Evolutionary conservation across 1,140 invertebrate genomes (phyloP).

Genomic region (Nilaparvata lugens): DNA sequence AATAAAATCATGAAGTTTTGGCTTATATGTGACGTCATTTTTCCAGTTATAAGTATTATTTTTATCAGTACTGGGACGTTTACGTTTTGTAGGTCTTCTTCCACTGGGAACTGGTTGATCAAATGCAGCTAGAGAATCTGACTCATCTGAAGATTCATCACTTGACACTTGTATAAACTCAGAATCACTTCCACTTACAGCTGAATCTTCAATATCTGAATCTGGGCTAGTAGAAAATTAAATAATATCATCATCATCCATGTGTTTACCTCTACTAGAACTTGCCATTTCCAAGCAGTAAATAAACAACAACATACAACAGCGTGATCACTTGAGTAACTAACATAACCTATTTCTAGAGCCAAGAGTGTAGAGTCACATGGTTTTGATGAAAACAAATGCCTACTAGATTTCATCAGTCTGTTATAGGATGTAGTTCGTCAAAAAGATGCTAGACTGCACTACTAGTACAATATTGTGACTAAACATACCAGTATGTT

Average conservation of each 20-base stretch:
- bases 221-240: neutral
- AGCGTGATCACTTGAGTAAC: too few relatives aligned
- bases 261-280: too few relatives aligned
- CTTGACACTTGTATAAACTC: neutral
- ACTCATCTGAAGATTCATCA: neutral
- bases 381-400: too few relatives aligned
- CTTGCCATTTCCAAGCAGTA: too few relatives aligned
- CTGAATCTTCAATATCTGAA: neutral
- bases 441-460: too few relatives aligned
- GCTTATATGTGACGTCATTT: neutral
- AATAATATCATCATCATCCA: neutral
- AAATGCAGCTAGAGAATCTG: neutral
- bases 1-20: neutral
- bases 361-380: too few relatives aligned
- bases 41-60: neutral
- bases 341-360: too few relatives aligned
- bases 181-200: neutral
- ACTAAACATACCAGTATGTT: too few relatives aligned
- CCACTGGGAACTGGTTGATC: neutral
- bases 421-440: too few relatives aligned
- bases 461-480: too few relatives aligned
- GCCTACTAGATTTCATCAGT: too few relatives aligned
- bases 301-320: too few relatives aligned
- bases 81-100: neutral
- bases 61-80: neutral